A percentile compares a stretch with the other conserved stretches of the same genome.
These are phyloP conservation scores for Podarcis siculus DNA, from an alignment of 2,797 vertebrate genomes.

Conservation along the genomic window DNA sequence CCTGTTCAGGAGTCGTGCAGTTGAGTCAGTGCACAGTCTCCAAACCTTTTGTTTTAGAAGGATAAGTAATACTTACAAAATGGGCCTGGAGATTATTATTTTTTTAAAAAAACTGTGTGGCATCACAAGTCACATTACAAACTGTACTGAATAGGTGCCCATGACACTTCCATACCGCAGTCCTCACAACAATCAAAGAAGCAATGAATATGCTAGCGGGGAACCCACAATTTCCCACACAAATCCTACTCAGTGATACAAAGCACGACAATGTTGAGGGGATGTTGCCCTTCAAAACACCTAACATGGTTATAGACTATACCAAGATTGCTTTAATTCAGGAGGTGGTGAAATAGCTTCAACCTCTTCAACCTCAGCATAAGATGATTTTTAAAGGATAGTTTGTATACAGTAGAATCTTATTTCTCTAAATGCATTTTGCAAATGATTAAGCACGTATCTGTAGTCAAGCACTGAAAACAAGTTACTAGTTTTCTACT, in stretches of 20 bases:
- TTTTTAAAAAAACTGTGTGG: not conserved
- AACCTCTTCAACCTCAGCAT: not conserved
- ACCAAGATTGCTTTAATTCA: slow-evolving; percentile 4
- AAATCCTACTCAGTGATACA: not conserved
- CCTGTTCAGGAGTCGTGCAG: not conserved
- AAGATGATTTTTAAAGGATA: not conserved
- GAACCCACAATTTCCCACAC: not conserved
- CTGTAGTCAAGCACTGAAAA: not conserved
- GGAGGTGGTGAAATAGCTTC: slow-evolving; percentile 18
- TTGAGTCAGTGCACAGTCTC: not conserved
- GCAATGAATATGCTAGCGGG: not conserved
- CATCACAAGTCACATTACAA: not conserved
- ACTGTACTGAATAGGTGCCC: not conserved
- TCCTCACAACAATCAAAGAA: not conserved
- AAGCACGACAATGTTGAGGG: slow-evolving; percentile 1
- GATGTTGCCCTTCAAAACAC: not conserved
- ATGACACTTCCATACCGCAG: not conserved
- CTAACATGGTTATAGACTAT: not conserved
- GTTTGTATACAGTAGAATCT: not conserved
- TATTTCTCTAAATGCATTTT: not conserved
- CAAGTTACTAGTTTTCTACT: not conserved
- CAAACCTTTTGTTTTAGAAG: not conserved
- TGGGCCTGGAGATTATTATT: not conserved
- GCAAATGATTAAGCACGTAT: not conserved
- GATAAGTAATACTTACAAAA: not conserved